A percentile compares a stretch with the other conserved stretches of the same genome.
Conservation (phyloP, 2,888 invertebrate species). For the Pseudanteris insignis region DNA sequence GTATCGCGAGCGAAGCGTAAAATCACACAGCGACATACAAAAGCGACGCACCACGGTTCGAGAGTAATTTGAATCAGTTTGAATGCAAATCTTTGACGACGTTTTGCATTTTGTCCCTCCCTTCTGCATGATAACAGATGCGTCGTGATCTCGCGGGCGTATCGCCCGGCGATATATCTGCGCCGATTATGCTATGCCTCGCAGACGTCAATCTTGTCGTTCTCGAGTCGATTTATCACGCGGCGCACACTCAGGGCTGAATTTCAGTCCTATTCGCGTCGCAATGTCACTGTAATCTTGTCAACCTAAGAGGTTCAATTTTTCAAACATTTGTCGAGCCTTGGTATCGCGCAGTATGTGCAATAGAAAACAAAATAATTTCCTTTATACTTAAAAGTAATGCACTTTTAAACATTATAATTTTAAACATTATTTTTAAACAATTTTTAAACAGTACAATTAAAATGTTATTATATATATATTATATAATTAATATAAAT, state of each 20-base stretch:
- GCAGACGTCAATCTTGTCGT: conserved; percentile 39
- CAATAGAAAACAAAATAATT: too few relatives aligned
- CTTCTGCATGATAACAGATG: conserved; percentile 43
- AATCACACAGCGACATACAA: too few relatives aligned
- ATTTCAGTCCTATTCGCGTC: neutral
- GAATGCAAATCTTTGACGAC: conserved; percentile 57
- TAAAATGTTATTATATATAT: too few relatives aligned
- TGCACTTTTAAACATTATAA: too few relatives aligned
- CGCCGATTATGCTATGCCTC: conserved; percentile 33
- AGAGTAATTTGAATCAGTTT: conserved; percentile 53
- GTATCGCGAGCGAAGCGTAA: conserved; percentile 54
- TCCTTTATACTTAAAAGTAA: too few relatives aligned
- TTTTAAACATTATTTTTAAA: too few relatives aligned
- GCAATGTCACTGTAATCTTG: neutral
- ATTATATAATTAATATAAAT: too few relatives aligned
- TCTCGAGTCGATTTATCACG: conserved; percentile 20
- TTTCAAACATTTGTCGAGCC: too few relatives aligned
- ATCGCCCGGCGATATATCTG: conserved; percentile 35
- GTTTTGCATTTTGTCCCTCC: conserved; percentile 58
- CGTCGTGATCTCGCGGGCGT: conserved; percentile 27
- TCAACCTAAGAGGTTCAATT: neutral
- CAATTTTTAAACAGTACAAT: too few relatives aligned
- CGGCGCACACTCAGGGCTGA: neutral
- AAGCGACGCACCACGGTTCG: conserved; percentile 28
- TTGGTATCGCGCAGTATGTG: too few relatives aligned